phyloP scores from a whole-genome alignment of 1,140 invertebrate species.

The Nasonia giraulti region DNA sequence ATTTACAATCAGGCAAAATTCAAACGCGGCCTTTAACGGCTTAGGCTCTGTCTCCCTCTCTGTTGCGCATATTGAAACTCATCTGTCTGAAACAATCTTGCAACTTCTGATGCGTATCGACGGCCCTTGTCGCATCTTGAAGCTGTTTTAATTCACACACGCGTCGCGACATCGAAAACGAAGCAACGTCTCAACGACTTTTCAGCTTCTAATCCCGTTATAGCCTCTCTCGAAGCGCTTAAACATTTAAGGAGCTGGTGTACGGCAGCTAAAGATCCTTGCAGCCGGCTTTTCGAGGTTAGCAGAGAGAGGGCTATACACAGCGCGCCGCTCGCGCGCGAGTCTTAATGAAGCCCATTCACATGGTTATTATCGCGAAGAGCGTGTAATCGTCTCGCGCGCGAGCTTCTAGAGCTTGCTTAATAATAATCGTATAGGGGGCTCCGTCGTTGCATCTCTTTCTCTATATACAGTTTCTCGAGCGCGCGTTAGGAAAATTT shows the following conservation, averaged over 20 bases:
- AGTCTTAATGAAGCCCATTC: constrained; percentile 74
- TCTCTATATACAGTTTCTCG: background rate
- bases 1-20: constrained; percentile 36
- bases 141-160: background rate
- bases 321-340: constrained; percentile 52
- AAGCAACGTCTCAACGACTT: background rate
- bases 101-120: background rate
- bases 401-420: constrained; percentile 64
- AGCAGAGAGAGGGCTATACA: constrained; percentile 33
- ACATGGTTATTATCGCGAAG: constrained; percentile 69
- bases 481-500: too few relatives aligned
- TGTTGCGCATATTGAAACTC: constrained; percentile 25
- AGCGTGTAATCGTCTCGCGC: constrained; percentile 69
- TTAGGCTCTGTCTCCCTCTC: background rate
- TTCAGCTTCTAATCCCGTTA: constrained; percentile 22
- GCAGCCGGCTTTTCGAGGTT: constrained; percentile 16
- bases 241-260: constrained; percentile 22
- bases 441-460: background rate
- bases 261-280: constrained; percentile 8
- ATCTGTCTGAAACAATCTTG: background rate
- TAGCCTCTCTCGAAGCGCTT: constrained; percentile 6
- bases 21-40: background rate
- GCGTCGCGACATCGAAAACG: background rate
- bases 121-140: background rate
- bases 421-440: constrained; percentile 70